Percentiles rank a stretch among this genome's conserved stretches.
These are phyloP conservation scores for Mohoua ochrocephala DNA, from an alignment of 2,113 vertebrate genomes.

Conservation along the genomic window DNA sequence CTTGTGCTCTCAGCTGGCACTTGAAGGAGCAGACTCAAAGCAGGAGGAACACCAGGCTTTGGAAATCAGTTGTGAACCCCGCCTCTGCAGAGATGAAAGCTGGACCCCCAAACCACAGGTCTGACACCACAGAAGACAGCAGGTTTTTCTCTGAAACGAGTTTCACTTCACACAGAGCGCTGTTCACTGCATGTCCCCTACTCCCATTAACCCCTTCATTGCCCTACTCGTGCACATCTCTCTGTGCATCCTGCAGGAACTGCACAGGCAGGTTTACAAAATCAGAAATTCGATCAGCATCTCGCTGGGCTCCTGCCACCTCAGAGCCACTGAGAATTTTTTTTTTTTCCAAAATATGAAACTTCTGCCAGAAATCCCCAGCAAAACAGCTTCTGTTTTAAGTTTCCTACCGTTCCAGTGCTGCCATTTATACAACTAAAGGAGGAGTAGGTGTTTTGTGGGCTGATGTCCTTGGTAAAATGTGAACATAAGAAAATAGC, in stretches of 20 bases:
- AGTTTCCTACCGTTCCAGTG: neutral
- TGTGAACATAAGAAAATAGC: slow-evolving; percentile 38
- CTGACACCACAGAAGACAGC: neutral
- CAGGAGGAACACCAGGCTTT: neutral
- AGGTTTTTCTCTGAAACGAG: neutral
- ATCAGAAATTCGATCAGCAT: neutral
- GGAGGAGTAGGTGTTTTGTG: slow-evolving; percentile 15
- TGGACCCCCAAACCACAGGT: neutral
- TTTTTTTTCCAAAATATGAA: neutral
- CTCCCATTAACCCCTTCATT: neutral
- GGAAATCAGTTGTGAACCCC: neutral
- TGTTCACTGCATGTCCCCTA: neutral
- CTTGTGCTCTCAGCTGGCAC: neutral
- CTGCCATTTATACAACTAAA: neutral
- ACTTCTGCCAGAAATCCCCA: slow-evolving; percentile 1
- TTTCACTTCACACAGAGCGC: neutral
- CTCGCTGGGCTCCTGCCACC: neutral
- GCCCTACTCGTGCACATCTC: neutral
- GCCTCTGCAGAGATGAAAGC: neutral
- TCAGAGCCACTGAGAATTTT: neutral
- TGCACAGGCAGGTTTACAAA: neutral
- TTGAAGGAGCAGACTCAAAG: neutral
- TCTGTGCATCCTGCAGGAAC: neutral
- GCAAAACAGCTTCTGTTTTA: slow-evolving; percentile 6
- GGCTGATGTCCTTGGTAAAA: slow-evolving; percentile 19